Base-by-base conservation (phyloP, 2,113 vertebrate genomes). In the Numenius arquata region DNA sequence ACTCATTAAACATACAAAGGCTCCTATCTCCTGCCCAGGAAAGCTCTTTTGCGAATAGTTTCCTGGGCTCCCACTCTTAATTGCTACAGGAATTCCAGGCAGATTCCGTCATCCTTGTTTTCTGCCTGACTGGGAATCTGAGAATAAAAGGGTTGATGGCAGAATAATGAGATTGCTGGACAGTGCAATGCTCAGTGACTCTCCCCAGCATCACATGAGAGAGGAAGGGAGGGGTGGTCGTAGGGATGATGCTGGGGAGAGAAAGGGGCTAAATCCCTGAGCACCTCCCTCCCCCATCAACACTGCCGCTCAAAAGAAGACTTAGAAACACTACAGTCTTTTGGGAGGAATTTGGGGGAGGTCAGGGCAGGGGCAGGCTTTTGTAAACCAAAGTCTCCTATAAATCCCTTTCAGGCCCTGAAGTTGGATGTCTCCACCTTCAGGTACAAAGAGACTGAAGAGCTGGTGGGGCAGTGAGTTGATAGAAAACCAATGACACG, bases 111-210 rank as follows among this genome's bases (percentile, higher is more conserved):
- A 97, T 97, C 93, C 96, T 97, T 96, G 97, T 97, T 97, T 98
- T 97, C 95, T 95, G 96, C 97, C 95, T 97, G 97, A 97, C 89
- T 94, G 93, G 91, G 85, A 98, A 97, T 97, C 95, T 89, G 97
- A 96, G 94, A 96, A 98, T 96, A 97, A 97, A 97, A 95, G 95
- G 59, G 76, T 86, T 94, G 97, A 98, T 98, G 98, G 98, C 96
- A 98, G 98, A 97, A 96, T 94, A 96, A 97, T 90, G 90, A 75
- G 91, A 88, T 86, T 79, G 75, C 80, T 90, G 95, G 96, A 95
- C 95, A 92, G 95, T 97, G 97, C 98, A 98, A 97, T 96, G 97
- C 97, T 89, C 96, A 97, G 95, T 94, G 93, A 72, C 97, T 95
- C 95, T 96, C 90, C 93, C 92, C 84, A 82, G 88, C 80, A 89